Conservation (phyloP, 2,888 invertebrate species). For the Panzeria rudis region DNA sequence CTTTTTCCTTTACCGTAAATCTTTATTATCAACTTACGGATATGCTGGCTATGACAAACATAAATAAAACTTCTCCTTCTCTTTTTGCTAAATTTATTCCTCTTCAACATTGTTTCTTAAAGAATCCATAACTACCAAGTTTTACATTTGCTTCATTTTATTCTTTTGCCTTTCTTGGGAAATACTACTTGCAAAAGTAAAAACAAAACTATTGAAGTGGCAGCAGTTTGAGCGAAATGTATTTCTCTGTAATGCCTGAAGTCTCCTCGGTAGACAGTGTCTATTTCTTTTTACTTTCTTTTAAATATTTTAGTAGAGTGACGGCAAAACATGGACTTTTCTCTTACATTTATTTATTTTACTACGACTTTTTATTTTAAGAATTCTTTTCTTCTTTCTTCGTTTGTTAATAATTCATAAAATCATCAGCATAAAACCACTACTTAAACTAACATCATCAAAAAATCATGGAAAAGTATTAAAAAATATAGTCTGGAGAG, state of each 20-base stretch:
- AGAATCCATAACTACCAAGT: conserved; percentile 10
- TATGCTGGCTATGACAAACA: not conserved
- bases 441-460: conserved; percentile 70
- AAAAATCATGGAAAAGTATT: conserved; percentile 67
- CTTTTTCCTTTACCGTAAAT: not conserved
- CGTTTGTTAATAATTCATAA: conserved; percentile 71
- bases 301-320: conserved; percentile 38
- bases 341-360: conserved; percentile 11
- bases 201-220: conserved; percentile 56
- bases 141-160: not conserved
- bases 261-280: conserved; percentile 46
- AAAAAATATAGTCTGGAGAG: conserved; percentile 59
- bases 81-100: conserved; percentile 29
- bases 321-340: conserved; percentile 47
- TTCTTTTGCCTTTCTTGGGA: not conserved
- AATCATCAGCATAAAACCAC: conserved; percentile 73
- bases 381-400: conserved; percentile 15
- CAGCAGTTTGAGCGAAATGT: conserved; percentile 22
- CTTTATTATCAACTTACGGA: not conserved
- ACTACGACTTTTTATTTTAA: not conserved
- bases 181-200: not conserved
- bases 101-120: conserved; percentile 26
- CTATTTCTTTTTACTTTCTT: conserved; percentile 11
- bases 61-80: not conserved
- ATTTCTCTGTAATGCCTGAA: conserved; percentile 36